Base-by-base conservation (phyloP, 2,888 invertebrate genomes). In the Cerceris rybyensis region DNA sequence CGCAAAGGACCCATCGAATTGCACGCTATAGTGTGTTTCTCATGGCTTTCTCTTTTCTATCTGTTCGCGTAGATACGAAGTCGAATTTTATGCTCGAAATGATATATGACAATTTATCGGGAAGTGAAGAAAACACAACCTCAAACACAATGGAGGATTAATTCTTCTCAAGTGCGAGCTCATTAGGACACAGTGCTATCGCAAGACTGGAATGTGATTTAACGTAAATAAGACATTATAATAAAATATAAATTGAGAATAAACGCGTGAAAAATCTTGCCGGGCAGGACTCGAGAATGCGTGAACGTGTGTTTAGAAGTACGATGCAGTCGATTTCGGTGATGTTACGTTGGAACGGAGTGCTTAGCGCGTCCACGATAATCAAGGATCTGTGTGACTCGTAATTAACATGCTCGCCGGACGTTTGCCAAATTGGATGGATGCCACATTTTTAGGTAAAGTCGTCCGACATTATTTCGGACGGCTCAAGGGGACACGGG, bases 251-350 rank as follows among this genome's bases (percentile, higher is more conserved):
- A 28, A 28, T 28, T 28, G 28, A 28, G 39, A 9, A 17, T 14
- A 58, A 9, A 28, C 0, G 43, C 5, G 42, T 14, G 64, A 49
- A 41, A 41, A 16, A 28, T 28, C 54, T 60, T 41, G 57, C 50
- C 7, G 46, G 59, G 17, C 28, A 46, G 59, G n/a, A 52, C 57
- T 57, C 65, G 65, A 43, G 54, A 59, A 57, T 42, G 49, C 70
- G 77, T 77, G 67, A 78, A 76, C 77, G 77, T 50, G 55, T 78
- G 70, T 76, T 78, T 76, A 28, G 28, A 78, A 78, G 78, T 64
- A 76, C 59, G 78, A 77, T 17, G 59, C 70, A 70, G 67, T 70
- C 77, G 77, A 70, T 59, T 70, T 76, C 77, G 67, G 16, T 55
- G 70, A 70, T 70, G 67, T 28, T 78, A 77, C 75, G 52, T n/a